Percentiles rank a stretch among this genome's conserved stretches.
phyloP scores from a whole-genome alignment of 2,888 invertebrate species.

The Heliconius cydno region DNA sequence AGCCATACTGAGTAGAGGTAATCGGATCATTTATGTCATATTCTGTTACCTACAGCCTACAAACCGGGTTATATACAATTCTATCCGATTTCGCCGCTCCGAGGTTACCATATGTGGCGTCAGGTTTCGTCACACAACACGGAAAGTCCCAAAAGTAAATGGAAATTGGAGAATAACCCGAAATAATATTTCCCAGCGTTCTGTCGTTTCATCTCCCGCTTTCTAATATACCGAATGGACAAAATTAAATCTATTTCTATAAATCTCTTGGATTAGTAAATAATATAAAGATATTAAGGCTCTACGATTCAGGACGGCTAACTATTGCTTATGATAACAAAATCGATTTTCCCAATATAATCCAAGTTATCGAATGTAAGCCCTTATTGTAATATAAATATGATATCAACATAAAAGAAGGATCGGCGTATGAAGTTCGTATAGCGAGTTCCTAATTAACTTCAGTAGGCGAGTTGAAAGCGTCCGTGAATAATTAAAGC shows the following conservation, averaged over 20 bases:
- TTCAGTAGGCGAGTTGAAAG: slow-evolving; percentile 66
- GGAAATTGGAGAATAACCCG: neutral
- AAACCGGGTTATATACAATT: too few species aligned
- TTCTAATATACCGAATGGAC: neutral
- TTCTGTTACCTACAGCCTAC: too few species aligned
- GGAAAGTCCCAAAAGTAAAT: neutral
- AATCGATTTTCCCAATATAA: slow-evolving; percentile 6
- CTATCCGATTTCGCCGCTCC: too few species aligned
- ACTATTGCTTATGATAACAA: neutral
- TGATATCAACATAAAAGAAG: slow-evolving; percentile 34
- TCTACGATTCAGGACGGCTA: neutral
- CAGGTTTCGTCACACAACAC: neutral
- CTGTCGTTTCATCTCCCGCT: neutral
- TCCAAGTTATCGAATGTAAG: neutral
- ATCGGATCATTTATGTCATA: neutral
- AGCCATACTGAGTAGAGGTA: neutral
- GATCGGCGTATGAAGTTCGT: slow-evolving; percentile 32
- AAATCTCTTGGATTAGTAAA: neutral
- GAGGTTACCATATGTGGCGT: neutral
- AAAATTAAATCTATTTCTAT: neutral
- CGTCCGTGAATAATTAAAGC: slow-evolving; percentile 73
- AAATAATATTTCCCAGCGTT: too few species aligned
- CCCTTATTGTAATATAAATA: slow-evolving; percentile 2
- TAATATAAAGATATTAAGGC: neutral
- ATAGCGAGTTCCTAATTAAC: slow-evolving; percentile 68